Evolutionary conservation across 2,888 invertebrate species (phyloP).

Genomic region (Ephialtes manifestator): DNA sequence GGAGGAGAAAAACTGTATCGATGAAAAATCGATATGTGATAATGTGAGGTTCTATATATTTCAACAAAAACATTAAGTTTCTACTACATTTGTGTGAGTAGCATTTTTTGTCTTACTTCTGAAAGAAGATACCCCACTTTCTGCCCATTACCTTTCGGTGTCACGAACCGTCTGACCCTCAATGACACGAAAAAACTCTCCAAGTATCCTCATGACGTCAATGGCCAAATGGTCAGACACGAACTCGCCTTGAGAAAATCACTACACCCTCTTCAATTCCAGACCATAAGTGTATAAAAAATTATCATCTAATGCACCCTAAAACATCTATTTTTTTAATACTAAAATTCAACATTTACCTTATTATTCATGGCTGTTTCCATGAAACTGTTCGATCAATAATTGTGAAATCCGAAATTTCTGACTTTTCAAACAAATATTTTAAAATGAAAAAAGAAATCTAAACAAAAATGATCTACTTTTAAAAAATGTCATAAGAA

Average conservation of each 20-base stretch:
- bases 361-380: too few species aligned
- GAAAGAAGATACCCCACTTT: neutral
- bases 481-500: too few species aligned
- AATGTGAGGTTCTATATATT: neutral
- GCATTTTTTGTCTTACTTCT: neutral
- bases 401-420: too few species aligned
- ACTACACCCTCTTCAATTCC: neutral
- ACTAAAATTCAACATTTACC: too few species aligned
- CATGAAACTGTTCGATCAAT: too few species aligned
- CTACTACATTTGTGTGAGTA: neutral
- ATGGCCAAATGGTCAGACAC: neutral
- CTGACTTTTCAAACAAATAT: too few species aligned
- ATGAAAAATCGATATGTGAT: neutral
- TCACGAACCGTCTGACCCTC: neutral
- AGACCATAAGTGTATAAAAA: neutral
- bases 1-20: neutral
- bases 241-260: neutral
- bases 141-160: neutral
- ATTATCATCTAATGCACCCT: neutral
- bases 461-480: too few species aligned
- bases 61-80: neutral
- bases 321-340: neutral
- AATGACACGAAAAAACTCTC: neutral
- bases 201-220: neutral
- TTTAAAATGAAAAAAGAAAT: too few species aligned